Evolutionary conservation across 92 coral and sea anemone genomes (phyloP), one percentile per base, ranked within the genome.

Genomic region (Porites divaricata): DNA sequence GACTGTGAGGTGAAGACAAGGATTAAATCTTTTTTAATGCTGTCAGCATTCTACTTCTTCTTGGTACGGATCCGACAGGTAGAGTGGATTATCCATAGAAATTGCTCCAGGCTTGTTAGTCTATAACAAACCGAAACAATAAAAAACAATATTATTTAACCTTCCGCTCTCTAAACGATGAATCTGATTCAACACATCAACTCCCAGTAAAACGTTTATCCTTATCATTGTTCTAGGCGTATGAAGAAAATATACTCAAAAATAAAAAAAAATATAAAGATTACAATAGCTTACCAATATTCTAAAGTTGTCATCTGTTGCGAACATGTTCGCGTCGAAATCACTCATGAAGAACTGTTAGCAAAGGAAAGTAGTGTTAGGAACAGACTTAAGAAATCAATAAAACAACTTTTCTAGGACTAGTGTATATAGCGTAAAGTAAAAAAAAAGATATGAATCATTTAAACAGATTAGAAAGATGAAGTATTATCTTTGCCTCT

Each of bases 31-130:
- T 17, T 58, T 26, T 35, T 35, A 68, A 20, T 35, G 7, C 45
- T 35, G 45, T 82, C 26, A 92, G 74, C 90, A 94, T 53, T 92
- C 85, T 78, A 58, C 99, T 57, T 97, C 98, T 68, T 95, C 98
- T 26, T 93, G 88, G 86, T 97, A 97, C 1, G 99, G 99, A 74
- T 97, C 99, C 90, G 95, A 35, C 45, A 35, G 99, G 80, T 97
- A 97, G 17, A 97, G 89, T 12, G 99, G 99, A 68, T 97, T 97
- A 1, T 98, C 98, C 99, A 97, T 97, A 6, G 99, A 97, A 10
- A 98, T 92, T 2, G 97, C 98, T 1, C 98, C 98, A 20, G 92
- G 97, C 74, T 93, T 95, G 63, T 95, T 98, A 61, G 92, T 77
- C 99, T 97, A 88, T 35, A 35, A 35, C 56, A 52, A 52, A 51